Base-by-base conservation (phyloP, 2,797 vertebrate genomes). In the Myotis daubentonii region DNA sequence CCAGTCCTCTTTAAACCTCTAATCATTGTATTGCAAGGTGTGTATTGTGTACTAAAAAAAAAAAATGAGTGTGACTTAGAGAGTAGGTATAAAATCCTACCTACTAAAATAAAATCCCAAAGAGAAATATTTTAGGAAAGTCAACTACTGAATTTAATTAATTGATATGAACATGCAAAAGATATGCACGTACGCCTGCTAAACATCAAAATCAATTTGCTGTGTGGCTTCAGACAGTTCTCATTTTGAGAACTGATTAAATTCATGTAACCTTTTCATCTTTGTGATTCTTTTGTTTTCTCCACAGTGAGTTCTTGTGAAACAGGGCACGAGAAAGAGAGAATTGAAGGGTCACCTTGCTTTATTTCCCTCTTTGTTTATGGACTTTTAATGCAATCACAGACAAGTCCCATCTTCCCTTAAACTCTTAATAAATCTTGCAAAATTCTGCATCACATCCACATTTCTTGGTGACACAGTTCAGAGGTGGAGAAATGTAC, bases 191-290 rank as follows among this genome's bases (percentile, higher is more conserved):
- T 60, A 3, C 0, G n/a, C 23, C 16, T 91, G 16, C 68, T 79
- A 57, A 93, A 38, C 16, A 55, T 17, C 15, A n/a, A 6, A 11
- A 5, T 44, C 30, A 55, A 3, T 57, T 53, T 89, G 28, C 22
- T 30, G 1, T 41, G 3, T 62, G 85, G 94, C 23, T 82, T 78
- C 55, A 60, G 30, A 85, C 7, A 36, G n/a, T 78, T 36, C 51
- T 55, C 23, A 86, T 91, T 96, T 84, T 30, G 8, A 85, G 51
- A 89, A 57, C 13, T 49, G n/a, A 87, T 91, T 93, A 83, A 83
- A 78, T 28, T 89, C n/a, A 76, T 53, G 15, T 90, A 51, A n/a
- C 30, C n/a, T 66, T 91, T 94, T 65, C 17, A 66, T 74, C 33
- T 88, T 36, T 93, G 19, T 68, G 44, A 90, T 65, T 66, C 25